These are phyloP conservation scores for Sminthurides aquaticus DNA, from an alignment of 2,888 invertebrate genomes.

Conservation along the genomic window DNA sequence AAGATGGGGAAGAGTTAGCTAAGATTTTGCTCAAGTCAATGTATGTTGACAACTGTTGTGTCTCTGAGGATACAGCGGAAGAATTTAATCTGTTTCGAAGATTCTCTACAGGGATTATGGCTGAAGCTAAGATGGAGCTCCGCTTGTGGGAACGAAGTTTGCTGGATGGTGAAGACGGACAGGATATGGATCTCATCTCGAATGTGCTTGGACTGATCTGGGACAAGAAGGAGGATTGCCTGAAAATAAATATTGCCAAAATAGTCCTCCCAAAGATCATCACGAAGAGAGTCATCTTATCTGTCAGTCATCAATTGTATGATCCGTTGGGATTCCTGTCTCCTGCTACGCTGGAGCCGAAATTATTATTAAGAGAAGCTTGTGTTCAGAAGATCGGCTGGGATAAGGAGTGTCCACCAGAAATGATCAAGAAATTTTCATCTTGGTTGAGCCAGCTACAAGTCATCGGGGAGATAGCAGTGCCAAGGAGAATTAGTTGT, in stretches of 20 bases:
- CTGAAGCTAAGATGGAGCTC: slow-evolving; percentile 33
- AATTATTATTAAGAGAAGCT: slow-evolving; percentile 27
- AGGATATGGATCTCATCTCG: not conserved
- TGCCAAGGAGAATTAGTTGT: slow-evolving; percentile 31
- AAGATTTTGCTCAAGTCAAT: slow-evolving; percentile 11
- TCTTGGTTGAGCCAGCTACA: slow-evolving; percentile 33
- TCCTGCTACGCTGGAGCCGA: slow-evolving; percentile 9
- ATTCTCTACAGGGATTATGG: slow-evolving; percentile 29
- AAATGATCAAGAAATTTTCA: slow-evolving; percentile 19
- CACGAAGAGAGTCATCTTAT: slow-evolving; percentile 17
- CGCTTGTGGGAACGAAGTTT: slow-evolving; percentile 33
- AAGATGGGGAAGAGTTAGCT: not conserved
- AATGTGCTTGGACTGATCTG: slow-evolving; percentile 21
- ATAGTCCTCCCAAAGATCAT: not conserved
- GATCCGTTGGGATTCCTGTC: slow-evolving; percentile 18
- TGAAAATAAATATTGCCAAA: slow-evolving; percentile 22
- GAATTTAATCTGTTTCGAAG: slow-evolving; percentile 3
- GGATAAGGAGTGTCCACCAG: slow-evolving; percentile 22
- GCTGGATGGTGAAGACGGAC: not conserved
- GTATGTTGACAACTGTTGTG: slow-evolving; percentile 23
- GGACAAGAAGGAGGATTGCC: slow-evolving; percentile 14
- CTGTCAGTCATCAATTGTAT: slow-evolving; percentile 10
- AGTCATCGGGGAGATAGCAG: slow-evolving; percentile 29
- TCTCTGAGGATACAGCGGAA: not conserved
- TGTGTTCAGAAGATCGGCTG: slow-evolving; percentile 24